Percentiles rank a stretch among this genome's conserved stretches.
Evolutionary conservation across 2,113 vertebrate species (phyloP).

Genomic region (Halcyon senegalensis): DNA sequence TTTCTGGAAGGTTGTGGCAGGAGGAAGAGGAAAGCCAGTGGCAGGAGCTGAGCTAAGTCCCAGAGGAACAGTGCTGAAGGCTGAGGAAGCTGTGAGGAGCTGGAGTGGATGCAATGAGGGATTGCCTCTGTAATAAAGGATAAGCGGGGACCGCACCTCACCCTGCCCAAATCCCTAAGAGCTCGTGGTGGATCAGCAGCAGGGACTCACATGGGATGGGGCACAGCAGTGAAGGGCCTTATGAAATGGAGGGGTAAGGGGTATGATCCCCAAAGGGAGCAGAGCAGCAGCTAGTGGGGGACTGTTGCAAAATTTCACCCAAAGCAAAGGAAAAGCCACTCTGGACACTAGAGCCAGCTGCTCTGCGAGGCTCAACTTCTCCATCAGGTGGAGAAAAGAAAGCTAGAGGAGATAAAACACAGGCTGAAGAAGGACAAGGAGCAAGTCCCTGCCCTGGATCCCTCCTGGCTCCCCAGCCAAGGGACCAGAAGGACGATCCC

Average conservation of each 20-base stretch:
- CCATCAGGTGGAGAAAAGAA: neutral
- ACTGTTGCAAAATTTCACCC: neutral
- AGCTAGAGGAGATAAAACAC: neutral
- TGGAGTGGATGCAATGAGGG: neutral
- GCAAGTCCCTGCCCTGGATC: neutral
- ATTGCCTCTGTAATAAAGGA: no score
- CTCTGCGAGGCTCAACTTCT: fast-evolving
- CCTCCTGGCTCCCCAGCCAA: neutral
- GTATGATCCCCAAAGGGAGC: neutral
- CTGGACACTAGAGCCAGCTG: neutral
- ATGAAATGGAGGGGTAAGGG: fast-evolving
- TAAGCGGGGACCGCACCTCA: neutral
- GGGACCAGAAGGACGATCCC: neutral
- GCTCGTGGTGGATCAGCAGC: neutral
- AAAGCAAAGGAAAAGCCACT: neutral
- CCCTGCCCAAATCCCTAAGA: neutral
- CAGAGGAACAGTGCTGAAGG: neutral
- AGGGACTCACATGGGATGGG: fast-evolving
- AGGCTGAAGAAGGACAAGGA: neutral
- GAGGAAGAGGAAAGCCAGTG: neutral
- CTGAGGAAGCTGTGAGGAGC: neutral
- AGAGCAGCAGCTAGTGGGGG: neutral
- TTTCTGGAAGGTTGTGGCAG: neutral
- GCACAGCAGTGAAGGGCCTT: neutral
- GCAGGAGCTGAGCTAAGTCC: fast-evolving